Evolutionary conservation across 1,140 invertebrate species (phyloP), one percentile per base, ranked within the genome.

Genomic region (Ylistrum balloti): DNA sequence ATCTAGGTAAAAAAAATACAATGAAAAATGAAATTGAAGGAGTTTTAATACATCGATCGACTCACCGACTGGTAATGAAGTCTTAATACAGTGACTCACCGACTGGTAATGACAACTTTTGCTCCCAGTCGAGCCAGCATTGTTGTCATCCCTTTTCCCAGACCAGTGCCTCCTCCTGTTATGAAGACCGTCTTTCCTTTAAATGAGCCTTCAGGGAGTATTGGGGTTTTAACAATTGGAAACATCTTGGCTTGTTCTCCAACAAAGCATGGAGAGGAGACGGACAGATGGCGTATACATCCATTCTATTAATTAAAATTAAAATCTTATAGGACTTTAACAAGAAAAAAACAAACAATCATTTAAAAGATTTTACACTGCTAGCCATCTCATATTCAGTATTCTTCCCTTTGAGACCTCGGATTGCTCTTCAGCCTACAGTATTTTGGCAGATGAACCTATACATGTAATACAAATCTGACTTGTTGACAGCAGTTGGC

Each of bases 101-200:
- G 96, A 94, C 97, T 97, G 28, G 96, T 95, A 38, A 97, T 97
- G 38, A 96, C 96, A 28, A 97, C 97, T 90, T 96, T 95, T 11
- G 97, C 97, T 33, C 97, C 97, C 13, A 97, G 95, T 87, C 93
- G 93, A 33, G 97, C 97, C 34, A 97, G 94, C 88, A 95, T 96
- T 9, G 94, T 93, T 11, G 97, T 96, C 96, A 97, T 97, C n/a
- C 96, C 96, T 94, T 96, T 96, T 9, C 97, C 97, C 11, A 97
- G 94, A 10, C 97, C 97, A 32, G 97, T 97, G 32, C 97, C 97
- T 17, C 97, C 97, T 86, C 97, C 97, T 33, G 97, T 97, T 9
- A 97, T 95, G 88, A 97, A 96, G 15, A 97, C 97, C 85, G 96
- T 95, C 92, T 97, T 97, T 22, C 96, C 96, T 88, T 96, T 96